These are phyloP conservation scores for Girardia tigrina DNA, from an alignment of 2,888 invertebrate genomes.

Conservation along the genomic window DNA sequence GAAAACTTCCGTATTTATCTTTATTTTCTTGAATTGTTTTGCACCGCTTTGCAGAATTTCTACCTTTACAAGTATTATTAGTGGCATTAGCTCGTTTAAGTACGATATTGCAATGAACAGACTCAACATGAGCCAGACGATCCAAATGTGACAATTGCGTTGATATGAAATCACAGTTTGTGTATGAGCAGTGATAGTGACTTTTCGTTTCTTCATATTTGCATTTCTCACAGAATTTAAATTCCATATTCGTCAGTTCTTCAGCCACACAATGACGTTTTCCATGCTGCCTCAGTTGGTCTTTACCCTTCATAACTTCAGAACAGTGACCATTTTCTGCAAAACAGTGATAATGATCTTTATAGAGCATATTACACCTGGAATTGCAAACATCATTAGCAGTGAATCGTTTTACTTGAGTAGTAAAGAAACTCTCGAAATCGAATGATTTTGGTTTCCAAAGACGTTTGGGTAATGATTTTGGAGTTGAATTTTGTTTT, in stretches of 20 bases:
- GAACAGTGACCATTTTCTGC: constrained; percentile 28
- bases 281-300: constrained; percentile 28
- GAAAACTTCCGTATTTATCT: not conserved
- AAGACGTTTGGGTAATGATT: constrained; percentile 10
- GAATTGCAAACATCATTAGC: constrained; percentile 52
- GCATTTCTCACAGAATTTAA: constrained; percentile 9
- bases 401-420: constrained; percentile 43
- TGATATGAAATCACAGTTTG: not conserved
- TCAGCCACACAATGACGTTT: constrained; percentile 26
- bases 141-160: not conserved
- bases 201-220: not conserved
- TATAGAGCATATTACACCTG: constrained; percentile 58
- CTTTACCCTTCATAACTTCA: constrained; percentile 31
- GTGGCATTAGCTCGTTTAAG: not conserved
- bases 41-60: not conserved
- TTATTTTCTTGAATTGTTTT: constrained; percentile 19
- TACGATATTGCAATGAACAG: constrained; percentile 20
- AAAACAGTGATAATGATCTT: constrained; percentile 71
- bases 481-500: not conserved
- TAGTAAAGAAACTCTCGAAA: not conserved
- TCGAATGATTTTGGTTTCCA: constrained; percentile 14
- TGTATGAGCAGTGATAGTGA: constrained; percentile 26
- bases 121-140: not conserved
- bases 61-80: not conserved
- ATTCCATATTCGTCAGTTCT: constrained; percentile 24